phyloP scores from a whole-genome alignment of 2,113 vertebrate genomes.

The Hymenochirus boettgeri region DNA sequence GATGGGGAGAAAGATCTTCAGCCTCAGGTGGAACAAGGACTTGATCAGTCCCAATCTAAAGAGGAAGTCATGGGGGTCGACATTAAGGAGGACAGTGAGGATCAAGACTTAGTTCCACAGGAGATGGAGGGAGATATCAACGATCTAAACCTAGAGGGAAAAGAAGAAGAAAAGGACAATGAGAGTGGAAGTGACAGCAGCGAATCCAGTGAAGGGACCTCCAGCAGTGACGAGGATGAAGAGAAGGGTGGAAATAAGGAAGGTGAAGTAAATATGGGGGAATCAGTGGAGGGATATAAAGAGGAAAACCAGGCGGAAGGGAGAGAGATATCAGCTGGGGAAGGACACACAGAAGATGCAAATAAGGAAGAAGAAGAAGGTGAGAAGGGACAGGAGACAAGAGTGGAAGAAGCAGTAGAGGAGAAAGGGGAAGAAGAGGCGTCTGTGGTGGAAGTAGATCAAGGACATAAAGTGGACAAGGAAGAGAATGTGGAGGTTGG shows the following conservation, averaged over 20 bases:
- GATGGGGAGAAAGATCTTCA: neutral
- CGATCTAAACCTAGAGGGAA: neutral
- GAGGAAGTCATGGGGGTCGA: neutral
- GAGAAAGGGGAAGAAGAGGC: neutral
- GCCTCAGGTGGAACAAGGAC: neutral
- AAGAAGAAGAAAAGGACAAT: neutral
- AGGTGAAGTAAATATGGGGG: too few relatives aligned
- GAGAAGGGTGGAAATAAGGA: conserved; percentile 32
- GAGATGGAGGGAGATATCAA: neutral
- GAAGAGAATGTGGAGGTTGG: neutral
- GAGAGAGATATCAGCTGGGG: too few relatives aligned
- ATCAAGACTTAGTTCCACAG: neutral
- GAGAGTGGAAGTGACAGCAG: conserved; percentile 17
- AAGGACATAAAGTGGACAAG: too few relatives aligned
- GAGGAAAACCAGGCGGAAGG: neutral
- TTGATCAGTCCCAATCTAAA: neutral
- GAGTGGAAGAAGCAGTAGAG: neutral
- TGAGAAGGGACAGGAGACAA: neutral
- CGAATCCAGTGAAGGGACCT: conserved; percentile 16
- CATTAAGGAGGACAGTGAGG: neutral
- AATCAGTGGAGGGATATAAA: neutral
- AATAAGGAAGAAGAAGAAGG: too few relatives aligned
- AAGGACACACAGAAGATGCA: too few relatives aligned
- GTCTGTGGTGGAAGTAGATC: neutral
- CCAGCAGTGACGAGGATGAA: conserved; percentile 24